Evolutionary conservation across 2,888 invertebrate species (phyloP), one percentile per base, ranked within the genome.

Genomic region (Osmoderma eremita): DNA sequence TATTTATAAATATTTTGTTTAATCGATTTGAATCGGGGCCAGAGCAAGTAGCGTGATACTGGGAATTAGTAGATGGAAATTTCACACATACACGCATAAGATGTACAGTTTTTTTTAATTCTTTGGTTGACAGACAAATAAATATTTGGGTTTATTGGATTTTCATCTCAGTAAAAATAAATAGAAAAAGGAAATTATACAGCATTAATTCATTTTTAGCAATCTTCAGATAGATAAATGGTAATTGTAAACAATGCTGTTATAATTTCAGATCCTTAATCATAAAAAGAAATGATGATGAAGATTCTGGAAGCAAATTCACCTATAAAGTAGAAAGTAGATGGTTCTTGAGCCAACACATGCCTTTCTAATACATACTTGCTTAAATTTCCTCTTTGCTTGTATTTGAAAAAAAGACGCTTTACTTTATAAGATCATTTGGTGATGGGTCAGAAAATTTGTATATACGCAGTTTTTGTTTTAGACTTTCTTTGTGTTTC

Each of bases 291-390:
- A 50, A 45, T 61, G 58, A 61, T 30, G 58, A 61, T 61, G 58
- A 61, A 61, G 30, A 61, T 61, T 61, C 58, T 48, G 30, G 45
- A 61, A 42, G 17, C 58, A 45, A 61, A 61, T 67, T 49, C 20
- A 56, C 39, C 15, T 41, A 62, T 20, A 38, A 58, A 67, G 67
- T 67, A 67, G 67, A 67, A 67, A 67, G 67, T 67, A 67, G 67
- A 67, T 63, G 54, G 51, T 63, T 53, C 48, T 53, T 54, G 36
- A 49, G 18, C n/a, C 17, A 45, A 38, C 56, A 49, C 45, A 42
- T 62, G 18, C 30, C n/a, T 50, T 12, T 20, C 18, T 41, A 42
- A 36, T 30, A 45, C 41, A 38, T 54, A 36, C 67, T 51, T 30
- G 45, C 15, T 41, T 15, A 45, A 38, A 22, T 38, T 24, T 42